Conservation (phyloP, 1,140 invertebrate species). For the Pseudomyrmex concolor region DNA sequence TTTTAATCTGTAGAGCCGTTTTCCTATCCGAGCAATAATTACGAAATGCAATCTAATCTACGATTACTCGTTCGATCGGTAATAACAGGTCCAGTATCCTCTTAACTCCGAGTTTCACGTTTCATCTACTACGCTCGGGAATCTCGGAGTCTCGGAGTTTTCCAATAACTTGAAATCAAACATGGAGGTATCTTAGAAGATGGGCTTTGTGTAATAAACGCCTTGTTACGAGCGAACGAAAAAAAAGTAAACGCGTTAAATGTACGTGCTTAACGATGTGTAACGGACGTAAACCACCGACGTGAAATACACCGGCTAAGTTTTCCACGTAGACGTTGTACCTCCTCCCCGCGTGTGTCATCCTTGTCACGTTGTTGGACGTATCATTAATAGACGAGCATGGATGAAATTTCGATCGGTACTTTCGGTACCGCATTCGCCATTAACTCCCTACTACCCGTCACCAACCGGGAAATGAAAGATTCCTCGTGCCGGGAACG, state of each 20-base stretch:
- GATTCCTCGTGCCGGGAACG: slow-evolving; percentile 14
- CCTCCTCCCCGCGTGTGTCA: not conserved
- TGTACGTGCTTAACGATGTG: slow-evolving; percentile 1
- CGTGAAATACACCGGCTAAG: not conserved
- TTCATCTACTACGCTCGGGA: too few species aligned
- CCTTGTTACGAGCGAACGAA: not conserved
- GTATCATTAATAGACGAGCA: slow-evolving; percentile 26
- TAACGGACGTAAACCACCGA: not conserved
- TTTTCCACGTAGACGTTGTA: not conserved
- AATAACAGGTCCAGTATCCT: too few species aligned
- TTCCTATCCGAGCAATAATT: too few species aligned
- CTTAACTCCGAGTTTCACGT: too few species aligned
- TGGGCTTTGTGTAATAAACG: not conserved
- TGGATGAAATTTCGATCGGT: slow-evolving; percentile 47
- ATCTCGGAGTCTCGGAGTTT: too few species aligned
- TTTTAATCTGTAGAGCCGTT: too few species aligned
- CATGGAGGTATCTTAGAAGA: too few species aligned
- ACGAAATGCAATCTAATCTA: too few species aligned
- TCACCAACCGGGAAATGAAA: slow-evolving; percentile 44
- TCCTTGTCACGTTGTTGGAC: slow-evolving; percentile 43
- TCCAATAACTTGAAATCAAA: too few species aligned
- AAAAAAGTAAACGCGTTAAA: slow-evolving; percentile 11
- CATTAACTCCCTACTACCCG: not conserved
- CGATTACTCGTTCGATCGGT: too few species aligned
- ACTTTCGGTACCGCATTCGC: not conserved